phyloP scores from a whole-genome alignment of 2,113 vertebrate species.

The Marcusenius ussheri region DNA sequence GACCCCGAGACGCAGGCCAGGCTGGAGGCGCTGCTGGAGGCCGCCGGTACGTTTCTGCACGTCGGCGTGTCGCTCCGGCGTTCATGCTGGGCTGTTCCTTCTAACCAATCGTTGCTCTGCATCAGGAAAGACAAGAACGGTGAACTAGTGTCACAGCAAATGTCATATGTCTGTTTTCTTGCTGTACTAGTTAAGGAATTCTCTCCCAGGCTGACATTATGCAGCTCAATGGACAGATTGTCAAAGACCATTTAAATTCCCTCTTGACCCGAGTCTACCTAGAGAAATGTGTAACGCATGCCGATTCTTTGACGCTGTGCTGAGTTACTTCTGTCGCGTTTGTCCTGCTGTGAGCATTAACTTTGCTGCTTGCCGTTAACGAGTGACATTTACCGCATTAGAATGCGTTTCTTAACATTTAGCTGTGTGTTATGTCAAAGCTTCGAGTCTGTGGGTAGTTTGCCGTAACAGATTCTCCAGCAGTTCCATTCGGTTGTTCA shows the following conservation, averaged over 20 bases:
- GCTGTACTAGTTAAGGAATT: neutral
- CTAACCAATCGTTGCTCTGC: neutral
- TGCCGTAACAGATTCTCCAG: neutral
- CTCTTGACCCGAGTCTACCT: neutral
- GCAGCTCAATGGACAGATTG: neutral
- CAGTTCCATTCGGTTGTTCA: neutral
- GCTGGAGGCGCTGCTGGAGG: conserved; percentile 92
- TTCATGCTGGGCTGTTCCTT: neutral
- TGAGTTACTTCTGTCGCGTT: neutral
- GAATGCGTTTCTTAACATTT: neutral
- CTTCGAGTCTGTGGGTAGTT: neutral
- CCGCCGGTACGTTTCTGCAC: conserved; percentile 73
- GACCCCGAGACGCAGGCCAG: conserved; percentile 97
- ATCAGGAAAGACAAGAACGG: neutral
- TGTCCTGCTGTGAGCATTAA: neutral
- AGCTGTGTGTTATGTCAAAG: neutral
- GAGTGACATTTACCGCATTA: neutral
- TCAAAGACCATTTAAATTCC: neutral
- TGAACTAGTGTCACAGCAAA: neutral
- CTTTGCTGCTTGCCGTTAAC: neutral
- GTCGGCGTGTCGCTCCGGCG: neutral
- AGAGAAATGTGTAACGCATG: neutral
- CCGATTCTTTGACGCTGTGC: neutral
- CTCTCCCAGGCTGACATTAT: neutral
- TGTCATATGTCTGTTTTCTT: neutral